A percentile compares a stretch with the other conserved stretches of the same genome.
Conservation (phyloP, 2,888 invertebrate species). For the Bursaphelenchus okinawaensis region DNA sequence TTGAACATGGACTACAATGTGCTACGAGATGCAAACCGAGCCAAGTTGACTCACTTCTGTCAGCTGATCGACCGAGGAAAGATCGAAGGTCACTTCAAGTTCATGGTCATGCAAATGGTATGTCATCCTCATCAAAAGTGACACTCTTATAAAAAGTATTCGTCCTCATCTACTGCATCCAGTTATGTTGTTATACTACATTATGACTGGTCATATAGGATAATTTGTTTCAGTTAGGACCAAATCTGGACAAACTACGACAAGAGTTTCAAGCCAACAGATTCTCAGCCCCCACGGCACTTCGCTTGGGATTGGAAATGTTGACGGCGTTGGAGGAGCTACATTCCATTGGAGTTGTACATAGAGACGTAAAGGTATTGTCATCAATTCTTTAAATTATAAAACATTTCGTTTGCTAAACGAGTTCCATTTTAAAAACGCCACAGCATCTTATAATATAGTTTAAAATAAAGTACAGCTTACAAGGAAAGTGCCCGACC, state of each 20-base stretch:
- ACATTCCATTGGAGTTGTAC: conserved; percentile 49
- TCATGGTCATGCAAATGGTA: conserved; percentile 35
- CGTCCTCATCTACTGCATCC: not conserved
- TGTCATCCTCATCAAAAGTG: not conserved
- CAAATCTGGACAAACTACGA: conserved; percentile 48
- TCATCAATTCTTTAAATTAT: conserved; percentile 4
- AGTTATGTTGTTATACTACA: too few relatives aligned
- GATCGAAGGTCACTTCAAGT: conserved; percentile 45
- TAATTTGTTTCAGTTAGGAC: conserved; percentile 40
- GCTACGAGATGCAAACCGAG: conserved; percentile 40
- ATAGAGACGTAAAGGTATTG: conserved; percentile 32
- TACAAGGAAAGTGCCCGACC: too few relatives aligned
- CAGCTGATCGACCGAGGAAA: conserved; percentile 53
- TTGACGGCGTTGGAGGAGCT: conserved; percentile 40
- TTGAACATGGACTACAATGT: conserved; percentile 52
- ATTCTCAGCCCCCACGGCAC: conserved; percentile 50
- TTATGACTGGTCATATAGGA: too few relatives aligned
- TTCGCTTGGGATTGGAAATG: conserved; percentile 44
- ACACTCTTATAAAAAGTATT: not conserved
- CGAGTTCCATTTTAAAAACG: too few relatives aligned
- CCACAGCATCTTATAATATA: too few relatives aligned
- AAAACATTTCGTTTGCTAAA: too few relatives aligned
- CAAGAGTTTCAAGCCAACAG: conserved; percentile 48
- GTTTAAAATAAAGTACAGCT: too few relatives aligned
- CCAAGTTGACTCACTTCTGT: conserved; percentile 31